A percentile compares a stretch with the other conserved stretches of the same genome.
Conservation (phyloP, 1,140 invertebrate species). For the Aporrectodea caliginosa region DNA sequence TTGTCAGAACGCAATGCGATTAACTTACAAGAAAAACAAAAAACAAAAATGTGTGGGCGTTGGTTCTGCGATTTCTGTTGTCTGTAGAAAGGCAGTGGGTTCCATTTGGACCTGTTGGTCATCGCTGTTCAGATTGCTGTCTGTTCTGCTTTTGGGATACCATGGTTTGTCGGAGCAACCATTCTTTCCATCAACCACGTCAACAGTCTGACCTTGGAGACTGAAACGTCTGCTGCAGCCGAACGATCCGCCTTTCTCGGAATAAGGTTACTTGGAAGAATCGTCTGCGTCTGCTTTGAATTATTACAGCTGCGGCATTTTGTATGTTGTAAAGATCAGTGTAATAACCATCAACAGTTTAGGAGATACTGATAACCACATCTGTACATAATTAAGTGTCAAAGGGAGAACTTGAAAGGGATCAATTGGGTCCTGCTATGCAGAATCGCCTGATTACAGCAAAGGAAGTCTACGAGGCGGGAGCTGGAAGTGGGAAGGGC, state of each 20-base stretch:
- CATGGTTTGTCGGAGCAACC: constrained; percentile 93
- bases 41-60: too few relatives aligned
- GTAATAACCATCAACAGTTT: too few relatives aligned
- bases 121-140: constrained; percentile 82
- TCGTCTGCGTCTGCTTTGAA: background rate
- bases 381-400: background rate
- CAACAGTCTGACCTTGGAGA: constrained; percentile 11
- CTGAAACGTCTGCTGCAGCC: background rate
- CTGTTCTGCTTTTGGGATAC: constrained; percentile 88
- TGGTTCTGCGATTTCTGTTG: background rate
- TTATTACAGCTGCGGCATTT: background rate
- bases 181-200: constrained; percentile 58
- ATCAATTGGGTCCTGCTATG: too few relatives aligned
- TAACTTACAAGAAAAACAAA: too few relatives aligned
- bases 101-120: constrained; percentile 93
- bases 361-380: too few relatives aligned
- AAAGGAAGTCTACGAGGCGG: too few relatives aligned
- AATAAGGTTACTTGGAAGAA: background rate
- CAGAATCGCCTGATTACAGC: too few relatives aligned
- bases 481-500: too few relatives aligned
- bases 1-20: too few relatives aligned
- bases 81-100: constrained; percentile 83
- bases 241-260: constrained; percentile 7
- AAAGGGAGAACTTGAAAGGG: background rate
- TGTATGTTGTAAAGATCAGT: background rate